phyloP scores from a whole-genome alignment of 2,113 vertebrate genomes.

The Phrynosoma blainvillii region DNA sequence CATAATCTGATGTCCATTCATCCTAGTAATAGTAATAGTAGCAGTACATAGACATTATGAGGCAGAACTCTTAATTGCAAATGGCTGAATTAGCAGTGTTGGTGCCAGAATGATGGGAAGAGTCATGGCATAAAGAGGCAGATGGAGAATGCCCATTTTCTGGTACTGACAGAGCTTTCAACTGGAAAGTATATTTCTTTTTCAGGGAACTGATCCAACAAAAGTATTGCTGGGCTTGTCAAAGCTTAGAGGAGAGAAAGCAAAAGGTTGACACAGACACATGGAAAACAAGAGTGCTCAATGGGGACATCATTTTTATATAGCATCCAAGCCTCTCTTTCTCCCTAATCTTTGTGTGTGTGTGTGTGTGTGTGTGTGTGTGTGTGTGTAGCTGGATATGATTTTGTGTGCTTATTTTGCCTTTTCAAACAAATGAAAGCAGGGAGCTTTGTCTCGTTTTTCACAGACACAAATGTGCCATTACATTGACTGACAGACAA shows the following conservation, averaged over 20 bases:
- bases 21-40: not conserved
- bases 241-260: not conserved
- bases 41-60: not conserved
- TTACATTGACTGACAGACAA: constrained; percentile 59
- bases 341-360: not conserved
- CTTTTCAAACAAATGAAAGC: constrained; percentile 29
- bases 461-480: constrained; percentile 14
- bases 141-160: too few species aligned
- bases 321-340: not conserved
- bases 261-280: not conserved
- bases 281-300: not conserved
- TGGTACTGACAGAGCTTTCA: not conserved
- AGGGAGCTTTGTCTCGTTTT: constrained; percentile 43
- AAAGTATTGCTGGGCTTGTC: not conserved
- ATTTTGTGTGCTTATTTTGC: constrained; percentile 7
- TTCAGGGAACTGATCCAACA: not conserved
- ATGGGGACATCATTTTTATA: not conserved
- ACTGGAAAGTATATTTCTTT: too few species aligned
- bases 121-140: not conserved
- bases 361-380: not conserved
- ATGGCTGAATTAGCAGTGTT: not conserved
- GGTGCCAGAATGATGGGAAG: too few species aligned
- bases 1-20: not conserved
- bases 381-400: constrained; percentile 29
- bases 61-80: not conserved